Evolutionary conservation across 2,888 invertebrate species (phyloP).

Genomic region (Andrena haemorrhoa): DNA sequence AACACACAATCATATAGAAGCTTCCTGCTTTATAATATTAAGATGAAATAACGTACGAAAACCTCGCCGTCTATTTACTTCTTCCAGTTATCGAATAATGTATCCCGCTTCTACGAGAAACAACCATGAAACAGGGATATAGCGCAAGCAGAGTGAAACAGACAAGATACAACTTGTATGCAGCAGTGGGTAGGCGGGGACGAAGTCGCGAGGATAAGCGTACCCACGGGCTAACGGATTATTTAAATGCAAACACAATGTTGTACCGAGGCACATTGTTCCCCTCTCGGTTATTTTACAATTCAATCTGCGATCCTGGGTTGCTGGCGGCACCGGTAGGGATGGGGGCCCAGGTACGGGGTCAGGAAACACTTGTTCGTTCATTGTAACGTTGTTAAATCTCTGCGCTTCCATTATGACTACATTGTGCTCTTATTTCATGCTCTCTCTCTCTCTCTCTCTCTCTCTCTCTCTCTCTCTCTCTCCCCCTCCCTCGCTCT

Average conservation of each 20-base stretch:
- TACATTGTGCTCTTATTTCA: constrained; percentile 60
- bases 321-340: constrained; percentile 53
- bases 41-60: too few species aligned
- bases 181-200: constrained; percentile 23
- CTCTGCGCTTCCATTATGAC: constrained; percentile 81
- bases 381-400: constrained; percentile 83
- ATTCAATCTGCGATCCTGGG: constrained; percentile 82
- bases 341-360: constrained; percentile 20
- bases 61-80: too few species aligned
- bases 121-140: neutral
- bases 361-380: constrained; percentile 65
- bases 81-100: too few species aligned
- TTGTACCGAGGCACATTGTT: constrained; percentile 82
- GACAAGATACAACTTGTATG: constrained; percentile 37
- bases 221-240: constrained; percentile 79
- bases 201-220: constrained; percentile 60
- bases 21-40: too few species aligned
- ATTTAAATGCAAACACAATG: constrained; percentile 84
- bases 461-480: too few species aligned
- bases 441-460: constrained; percentile 14
- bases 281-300: constrained; percentile 83
- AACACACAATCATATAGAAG: too few species aligned
- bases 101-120: neutral
- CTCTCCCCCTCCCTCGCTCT: neutral
- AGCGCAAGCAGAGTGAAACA: constrained; percentile 10